Evolutionary conservation across 2,797 vertebrate genomes (phyloP).

Genomic region (Eurystomus glaucurus): DNA sequence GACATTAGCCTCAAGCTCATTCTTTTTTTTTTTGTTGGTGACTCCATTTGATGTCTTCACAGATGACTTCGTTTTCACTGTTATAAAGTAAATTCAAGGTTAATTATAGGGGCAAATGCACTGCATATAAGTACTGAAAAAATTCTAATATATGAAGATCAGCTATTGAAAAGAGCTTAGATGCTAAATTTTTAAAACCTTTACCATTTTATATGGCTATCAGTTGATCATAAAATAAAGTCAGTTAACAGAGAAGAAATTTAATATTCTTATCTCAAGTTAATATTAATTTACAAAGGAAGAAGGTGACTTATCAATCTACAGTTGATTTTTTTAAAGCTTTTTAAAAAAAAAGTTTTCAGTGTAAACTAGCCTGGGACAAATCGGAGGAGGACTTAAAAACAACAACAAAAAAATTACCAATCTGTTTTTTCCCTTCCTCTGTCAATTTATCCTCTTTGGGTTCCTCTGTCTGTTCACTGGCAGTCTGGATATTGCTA

Average conservation of each 20-base stretch:
- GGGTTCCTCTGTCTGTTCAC: slow-evolving; percentile 57
- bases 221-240: neutral
- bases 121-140: neutral
- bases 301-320: slow-evolving; percentile 74
- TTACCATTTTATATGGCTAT: neutral
- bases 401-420: slow-evolving; percentile 20
- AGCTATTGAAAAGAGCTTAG: neutral
- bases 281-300: neutral
- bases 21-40: slow-evolving; percentile 75
- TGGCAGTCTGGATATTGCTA: slow-evolving; percentile 61
- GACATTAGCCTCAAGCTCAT: slow-evolving; percentile 71
- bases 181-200: neutral
- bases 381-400: neutral
- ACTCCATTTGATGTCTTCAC: slow-evolving; percentile 79
- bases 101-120: slow-evolving; percentile 4
- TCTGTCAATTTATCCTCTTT: slow-evolving; percentile 72
- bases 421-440: slow-evolving; percentile 75
- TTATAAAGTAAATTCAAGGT: slow-evolving; percentile 70
- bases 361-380: slow-evolving; percentile 73
- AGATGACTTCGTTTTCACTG: slow-evolving; percentile 77
- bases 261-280: neutral
- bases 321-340: slow-evolving; percentile 76
- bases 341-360: slow-evolving; percentile 75
- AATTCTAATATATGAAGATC: neutral
- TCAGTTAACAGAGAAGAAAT: neutral